These are phyloP conservation scores for Bembecia ichneumoniformis DNA, from an alignment of 2,888 invertebrate genomes.

Conservation along the genomic window DNA sequence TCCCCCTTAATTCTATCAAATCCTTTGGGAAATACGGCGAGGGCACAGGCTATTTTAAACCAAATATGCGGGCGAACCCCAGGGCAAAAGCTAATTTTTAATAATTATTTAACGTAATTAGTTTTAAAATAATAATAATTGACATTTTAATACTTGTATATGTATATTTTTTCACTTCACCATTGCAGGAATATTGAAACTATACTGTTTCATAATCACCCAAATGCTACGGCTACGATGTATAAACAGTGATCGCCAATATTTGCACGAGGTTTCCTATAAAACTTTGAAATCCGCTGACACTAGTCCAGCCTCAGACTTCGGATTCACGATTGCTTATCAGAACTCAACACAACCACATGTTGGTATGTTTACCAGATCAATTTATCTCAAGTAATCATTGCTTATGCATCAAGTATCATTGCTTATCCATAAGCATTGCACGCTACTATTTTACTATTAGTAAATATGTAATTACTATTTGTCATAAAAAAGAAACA, in stretches of 20 bases:
- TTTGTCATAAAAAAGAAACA: too few species aligned
- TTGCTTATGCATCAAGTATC: too few species aligned
- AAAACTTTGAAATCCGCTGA: neutral
- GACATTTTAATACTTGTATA: neutral
- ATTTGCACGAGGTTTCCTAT: neutral
- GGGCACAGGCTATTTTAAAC: too few species aligned
- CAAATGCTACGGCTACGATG: neutral
- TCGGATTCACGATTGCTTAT: slow-evolving; percentile 3
- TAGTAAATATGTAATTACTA: too few species aligned
- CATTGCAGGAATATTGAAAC: neutral
- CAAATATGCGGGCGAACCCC: too few species aligned
- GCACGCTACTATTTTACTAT: too few species aligned
- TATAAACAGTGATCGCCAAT: neutral
- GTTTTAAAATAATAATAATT: neutral
- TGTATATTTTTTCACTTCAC: neutral
- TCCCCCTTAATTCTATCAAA: too few species aligned
- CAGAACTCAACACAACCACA: neutral
- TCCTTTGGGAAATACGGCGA: too few species aligned
- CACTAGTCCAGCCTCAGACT: neutral
- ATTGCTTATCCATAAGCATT: too few species aligned
- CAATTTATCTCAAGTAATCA: too few species aligned
- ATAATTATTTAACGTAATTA: neutral
- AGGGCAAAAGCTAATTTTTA: too few species aligned
- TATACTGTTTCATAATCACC: neutral
- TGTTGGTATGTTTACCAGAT: neutral